Conservation (phyloP, 2,888 invertebrate genomes). For the Barypeithes pellucidus region DNA sequence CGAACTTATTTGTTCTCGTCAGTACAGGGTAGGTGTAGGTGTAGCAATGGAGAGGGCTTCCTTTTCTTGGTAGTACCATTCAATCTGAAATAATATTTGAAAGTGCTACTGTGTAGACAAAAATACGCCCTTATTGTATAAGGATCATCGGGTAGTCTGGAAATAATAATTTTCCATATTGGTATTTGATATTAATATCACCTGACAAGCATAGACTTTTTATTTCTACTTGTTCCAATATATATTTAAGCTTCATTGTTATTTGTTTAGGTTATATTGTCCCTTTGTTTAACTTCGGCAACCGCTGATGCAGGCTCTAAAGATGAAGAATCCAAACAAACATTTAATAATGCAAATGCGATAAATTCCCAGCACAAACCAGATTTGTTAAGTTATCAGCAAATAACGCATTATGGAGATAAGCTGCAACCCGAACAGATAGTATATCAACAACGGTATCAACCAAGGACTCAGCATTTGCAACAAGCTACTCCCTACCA, state of each 20-base stretch:
- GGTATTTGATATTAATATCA: too few species aligned
- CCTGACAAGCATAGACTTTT: too few species aligned
- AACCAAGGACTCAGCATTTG: slow-evolving; percentile 48
- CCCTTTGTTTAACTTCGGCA: slow-evolving; percentile 49
- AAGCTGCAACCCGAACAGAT: slow-evolving; percentile 57
- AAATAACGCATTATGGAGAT: slow-evolving; percentile 53
- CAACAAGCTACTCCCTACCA: slow-evolving; percentile 41
- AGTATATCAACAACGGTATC: slow-evolving; percentile 52
- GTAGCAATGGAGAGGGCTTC: too few species aligned
- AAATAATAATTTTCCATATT: too few species aligned
- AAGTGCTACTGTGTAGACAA: too few species aligned
- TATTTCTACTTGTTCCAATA: neutral
- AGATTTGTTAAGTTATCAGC: slow-evolving; percentile 54
- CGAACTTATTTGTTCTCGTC: too few species aligned
- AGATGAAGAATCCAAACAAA: slow-evolving; percentile 51
- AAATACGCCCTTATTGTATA: too few species aligned
- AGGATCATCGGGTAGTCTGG: too few species aligned
- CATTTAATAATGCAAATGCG: slow-evolving; percentile 48
- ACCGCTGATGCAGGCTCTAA: slow-evolving; percentile 45
- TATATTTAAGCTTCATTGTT: neutral
- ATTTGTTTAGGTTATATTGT: slow-evolving; percentile 55
- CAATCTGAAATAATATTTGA: too few species aligned
- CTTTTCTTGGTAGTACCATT: too few species aligned
- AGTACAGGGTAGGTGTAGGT: too few species aligned
- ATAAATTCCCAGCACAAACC: slow-evolving; percentile 54